Evolutionary conservation across 2,888 invertebrate genomes (phyloP), one percentile per base, ranked within the genome.

Genomic region (Andrena flavipes): DNA sequence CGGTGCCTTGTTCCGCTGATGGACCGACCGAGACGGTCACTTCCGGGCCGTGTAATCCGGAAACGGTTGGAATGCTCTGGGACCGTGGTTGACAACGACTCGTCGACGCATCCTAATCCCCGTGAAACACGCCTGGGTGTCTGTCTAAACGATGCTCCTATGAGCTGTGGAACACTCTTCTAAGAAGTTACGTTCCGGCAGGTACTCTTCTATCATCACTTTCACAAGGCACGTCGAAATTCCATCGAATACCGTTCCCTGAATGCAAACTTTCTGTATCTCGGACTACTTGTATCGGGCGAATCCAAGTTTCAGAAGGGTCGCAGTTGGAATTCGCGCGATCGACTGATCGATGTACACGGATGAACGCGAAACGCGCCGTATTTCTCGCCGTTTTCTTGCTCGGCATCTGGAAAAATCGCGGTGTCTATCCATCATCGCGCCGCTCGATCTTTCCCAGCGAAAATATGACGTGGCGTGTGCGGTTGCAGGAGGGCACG

Each of bases 11-110:
- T 74, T 64, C 72, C 56, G 23, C 48, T 56, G 67, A 59, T 63
- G 68, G 70, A 64, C 81, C 72, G 62, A 54, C 63, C 54, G 79
- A 74, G 82, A 82, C 78, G 84, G 88, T 84, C 86, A 88, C 80
- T 84, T 69, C 63, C 63, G 48, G 70, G 13, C 30, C 65, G 65
- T 67, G 78, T 76, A 82, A 80, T 77, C 67, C 71, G 59, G 63
- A 63, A 77, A 29, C 73, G 49, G 51, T 29, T 10, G 69, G 8
- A 35, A 62, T 33, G 62, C 49, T 59, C 23, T 23, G 16, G 8
- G 48, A 30, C 13, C 33, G 2, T 10, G 62, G 16, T 49, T 49
- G 59, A 8, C 72, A 73, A 69, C 30, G 60, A 54, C 54, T 29
- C 59, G 54, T 56, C 72, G 63, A 82, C 70, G n/a, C 30, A 13